Evolutionary conservation across 2,888 invertebrate species (phyloP), one percentile per base, ranked within the genome.

Genomic region (Philhelius pedissequus): DNA sequence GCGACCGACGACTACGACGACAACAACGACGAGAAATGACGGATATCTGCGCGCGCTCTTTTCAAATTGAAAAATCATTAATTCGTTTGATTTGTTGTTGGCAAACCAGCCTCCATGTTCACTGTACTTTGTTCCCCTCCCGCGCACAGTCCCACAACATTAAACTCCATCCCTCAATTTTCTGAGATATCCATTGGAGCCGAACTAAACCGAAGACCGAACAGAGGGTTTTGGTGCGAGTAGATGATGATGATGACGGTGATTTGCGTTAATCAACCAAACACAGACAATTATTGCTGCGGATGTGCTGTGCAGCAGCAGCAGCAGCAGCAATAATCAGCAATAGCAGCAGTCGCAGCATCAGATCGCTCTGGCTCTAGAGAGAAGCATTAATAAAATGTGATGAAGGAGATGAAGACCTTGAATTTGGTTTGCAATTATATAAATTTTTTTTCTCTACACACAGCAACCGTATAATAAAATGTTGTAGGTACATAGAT

Each of bases 21-120:
- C 35, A n/a, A 15, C 20, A 40, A 45, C 38, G 20, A 52, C 73
- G 54, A 64, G 70, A 75, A 66, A 75, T 75, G 80, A 84, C 80
- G 75, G 80, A 80, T 84, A 83, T 78, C 78, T 83, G 82, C 78
- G 82, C 82, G 82, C 82, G 69, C 54, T 75, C 79, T 70, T 79
- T 84, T 84, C 80, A 80, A 80, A 76, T 80, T 84, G 84, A 80
- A 84, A 80, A 84, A 84, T 80, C 84, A 80, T 84, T 80, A 84
- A 68, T 80, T 68, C 80, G 62, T 71, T 80, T 80, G 75, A 80
- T 75, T 80, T 84, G 84, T 75, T 78, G 82, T 73, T 78, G 73
- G 79, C 60, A 69, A 74, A 64, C 64, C 52, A 50, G 15, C 20
- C 45, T 70, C 38, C 35, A 30, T 43, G 35, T 11, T 56, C 22